Conservation (phyloP, 2,113 vertebrate genomes). For the Tyto alba region DNA sequence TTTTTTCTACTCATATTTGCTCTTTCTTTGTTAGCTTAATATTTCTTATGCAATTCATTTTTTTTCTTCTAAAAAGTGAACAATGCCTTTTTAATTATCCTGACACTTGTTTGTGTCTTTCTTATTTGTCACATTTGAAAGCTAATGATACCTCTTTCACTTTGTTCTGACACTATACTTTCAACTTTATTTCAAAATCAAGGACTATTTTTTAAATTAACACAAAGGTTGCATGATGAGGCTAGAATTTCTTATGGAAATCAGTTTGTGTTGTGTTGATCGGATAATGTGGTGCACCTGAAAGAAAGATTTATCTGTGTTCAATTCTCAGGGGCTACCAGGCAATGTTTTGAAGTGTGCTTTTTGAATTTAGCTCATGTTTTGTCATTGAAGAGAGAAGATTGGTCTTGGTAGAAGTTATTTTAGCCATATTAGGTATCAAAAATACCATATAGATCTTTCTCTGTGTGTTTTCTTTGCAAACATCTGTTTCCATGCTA, state of each 20-base stretch:
- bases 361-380: conserved; percentile 22
- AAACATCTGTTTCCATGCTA: background rate
- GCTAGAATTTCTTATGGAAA: conserved; percentile 58
- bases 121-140: conserved; percentile 75
- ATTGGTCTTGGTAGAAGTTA: conserved; percentile 7
- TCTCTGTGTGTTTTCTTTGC: background rate
- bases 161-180: conserved; percentile 65
- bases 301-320: conserved; percentile 39
- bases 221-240: conserved; percentile 42
- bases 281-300: conserved; percentile 45
- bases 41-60: conserved; percentile 79
- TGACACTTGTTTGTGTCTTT: conserved; percentile 74
- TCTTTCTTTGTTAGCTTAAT: conserved; percentile 86
- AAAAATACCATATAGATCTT: background rate
- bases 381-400: conserved; percentile 38
- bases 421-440: conserved; percentile 10
- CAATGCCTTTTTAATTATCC: conserved; percentile 78
- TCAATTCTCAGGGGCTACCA: conserved; percentile 36
- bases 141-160: conserved; percentile 70
- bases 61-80: conserved; percentile 72
- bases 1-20: conserved; percentile 82
- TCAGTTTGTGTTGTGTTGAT: conserved; percentile 45
- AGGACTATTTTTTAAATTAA: conserved; percentile 59
- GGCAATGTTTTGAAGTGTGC: conserved; percentile 45
- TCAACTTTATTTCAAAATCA: conserved; percentile 68